phyloP scores from a whole-genome alignment of 1,140 invertebrate genomes.

The Eumaeus atala region DNA sequence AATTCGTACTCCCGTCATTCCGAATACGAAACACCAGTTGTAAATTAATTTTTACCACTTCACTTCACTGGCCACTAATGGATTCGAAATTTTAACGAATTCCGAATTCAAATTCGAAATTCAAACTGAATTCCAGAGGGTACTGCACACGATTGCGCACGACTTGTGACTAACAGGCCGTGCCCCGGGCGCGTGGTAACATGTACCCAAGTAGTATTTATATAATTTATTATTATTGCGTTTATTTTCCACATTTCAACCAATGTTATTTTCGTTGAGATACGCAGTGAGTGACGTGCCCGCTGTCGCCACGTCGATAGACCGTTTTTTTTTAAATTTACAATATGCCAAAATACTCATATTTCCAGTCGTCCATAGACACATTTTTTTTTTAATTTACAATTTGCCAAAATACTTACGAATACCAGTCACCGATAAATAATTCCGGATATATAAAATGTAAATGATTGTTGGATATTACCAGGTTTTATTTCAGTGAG shows the following conservation, averaged over 20 bases:
- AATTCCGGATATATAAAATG: too few species aligned
- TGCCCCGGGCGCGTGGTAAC: slow-evolving; percentile 30
- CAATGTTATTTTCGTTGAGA: slow-evolving; percentile 39
- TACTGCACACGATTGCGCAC: slow-evolving; percentile 46
- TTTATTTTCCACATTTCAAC: slow-evolving; percentile 42
- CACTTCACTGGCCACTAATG: slow-evolving; percentile 48
- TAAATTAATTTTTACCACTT: slow-evolving; percentile 43
- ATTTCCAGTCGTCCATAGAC: too few species aligned
- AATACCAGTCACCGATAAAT: too few species aligned
- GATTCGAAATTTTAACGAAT: slow-evolving; percentile 21
- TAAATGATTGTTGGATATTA: too few species aligned
- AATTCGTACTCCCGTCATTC: slow-evolving; percentile 51
- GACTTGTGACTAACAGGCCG: slow-evolving; percentile 38
- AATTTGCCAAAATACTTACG: too few species aligned
- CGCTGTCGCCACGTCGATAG: background rate
- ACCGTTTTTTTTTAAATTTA: background rate
- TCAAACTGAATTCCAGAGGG: slow-evolving; percentile 35
- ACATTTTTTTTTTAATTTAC: too few species aligned
- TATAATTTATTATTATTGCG: slow-evolving; percentile 56
- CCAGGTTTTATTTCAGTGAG: too few species aligned
- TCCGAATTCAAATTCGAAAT: slow-evolving; percentile 18
- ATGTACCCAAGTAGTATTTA: slow-evolving; percentile 49
- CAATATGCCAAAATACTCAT: too few species aligned
- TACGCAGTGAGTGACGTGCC: slow-evolving; percentile 19
- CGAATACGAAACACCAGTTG: slow-evolving; percentile 48